Percentiles rank a stretch among this genome's conserved stretches.
These are phyloP conservation scores for Drosophila leontia DNA, from an alignment of 1,140 invertebrate genomes.

Conservation along the genomic window DNA sequence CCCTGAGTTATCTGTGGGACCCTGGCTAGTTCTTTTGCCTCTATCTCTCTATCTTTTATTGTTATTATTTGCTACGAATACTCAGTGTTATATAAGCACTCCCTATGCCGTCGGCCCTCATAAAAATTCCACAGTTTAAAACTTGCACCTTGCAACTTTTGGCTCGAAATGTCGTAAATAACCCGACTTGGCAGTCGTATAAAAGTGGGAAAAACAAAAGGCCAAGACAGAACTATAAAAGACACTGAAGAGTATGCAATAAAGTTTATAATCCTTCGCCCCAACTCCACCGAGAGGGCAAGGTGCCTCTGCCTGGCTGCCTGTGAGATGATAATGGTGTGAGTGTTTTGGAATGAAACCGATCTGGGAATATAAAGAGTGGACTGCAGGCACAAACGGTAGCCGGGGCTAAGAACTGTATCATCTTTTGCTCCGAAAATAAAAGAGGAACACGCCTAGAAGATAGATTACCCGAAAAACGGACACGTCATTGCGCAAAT, in stretches of 20 bases:
- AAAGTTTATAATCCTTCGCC: constrained; percentile 76
- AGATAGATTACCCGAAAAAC: constrained; percentile 71
- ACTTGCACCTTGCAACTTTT: constrained; percentile 83
- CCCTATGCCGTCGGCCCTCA: constrained; percentile 37
- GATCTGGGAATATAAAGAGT: constrained; percentile 23
- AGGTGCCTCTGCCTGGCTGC: constrained; percentile 15
- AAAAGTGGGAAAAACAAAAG: constrained; percentile 65
- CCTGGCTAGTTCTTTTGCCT: constrained; percentile 22
- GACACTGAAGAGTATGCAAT: constrained; percentile 80
- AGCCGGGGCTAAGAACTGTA: constrained; percentile 62
- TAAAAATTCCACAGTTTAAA: constrained; percentile 80
- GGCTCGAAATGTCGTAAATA: constrained; percentile 77
- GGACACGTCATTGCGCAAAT: constrained; percentile 81
- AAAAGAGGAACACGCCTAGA: constrained; percentile 48
- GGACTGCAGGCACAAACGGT: constrained; percentile 38
- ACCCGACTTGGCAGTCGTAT: constrained; percentile 53
- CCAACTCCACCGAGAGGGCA: constrained; percentile 1
- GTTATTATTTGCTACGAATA: constrained; percentile 58
- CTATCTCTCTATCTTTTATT: constrained; percentile 23
- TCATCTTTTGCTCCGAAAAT: constrained; percentile 49
- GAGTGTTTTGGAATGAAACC: constrained; percentile 21
- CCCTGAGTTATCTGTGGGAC: constrained; percentile 22
- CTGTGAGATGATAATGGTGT: constrained; percentile 1
- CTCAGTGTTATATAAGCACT: constrained; percentile 66
- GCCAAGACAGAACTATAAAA: constrained; percentile 53